Evolutionary conservation across 2,113 vertebrate species (phyloP).

Genomic region (Physeter macrocephalus): DNA sequence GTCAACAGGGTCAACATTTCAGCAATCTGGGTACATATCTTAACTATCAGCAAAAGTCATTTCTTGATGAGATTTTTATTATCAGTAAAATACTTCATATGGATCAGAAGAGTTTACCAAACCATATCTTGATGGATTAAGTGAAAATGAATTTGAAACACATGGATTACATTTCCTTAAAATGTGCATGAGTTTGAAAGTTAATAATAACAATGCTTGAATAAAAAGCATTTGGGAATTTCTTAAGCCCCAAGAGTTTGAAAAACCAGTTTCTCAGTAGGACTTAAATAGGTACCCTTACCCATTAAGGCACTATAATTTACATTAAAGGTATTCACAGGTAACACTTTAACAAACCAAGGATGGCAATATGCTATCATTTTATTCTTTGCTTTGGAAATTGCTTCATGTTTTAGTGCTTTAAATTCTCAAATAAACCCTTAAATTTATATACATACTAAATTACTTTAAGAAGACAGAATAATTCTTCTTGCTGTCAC

Average conservation of each 20-base stretch:
- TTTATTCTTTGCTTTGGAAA: slow-evolving; percentile 17
- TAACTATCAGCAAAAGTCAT: neutral
- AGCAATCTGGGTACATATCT: neutral
- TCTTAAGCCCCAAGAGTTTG: neutral
- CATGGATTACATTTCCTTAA: slow-evolving; percentile 42
- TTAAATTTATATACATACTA: neutral
- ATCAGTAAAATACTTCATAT: neutral
- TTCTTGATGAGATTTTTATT: slow-evolving; percentile 18
- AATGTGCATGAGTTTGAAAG: slow-evolving; percentile 39
- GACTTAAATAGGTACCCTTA: neutral
- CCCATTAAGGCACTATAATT: neutral
- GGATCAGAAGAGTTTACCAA: neutral
- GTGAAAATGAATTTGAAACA: slow-evolving; percentile 49
- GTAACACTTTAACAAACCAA: neutral
- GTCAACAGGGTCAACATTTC: neutral
- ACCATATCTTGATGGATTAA: neutral
- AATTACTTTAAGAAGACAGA: slow-evolving; percentile 25
- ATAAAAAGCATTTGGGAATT: slow-evolving; percentile 1
- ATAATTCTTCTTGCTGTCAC: neutral
- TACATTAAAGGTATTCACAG: neutral
- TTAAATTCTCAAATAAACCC: neutral
- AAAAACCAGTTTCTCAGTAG: neutral
- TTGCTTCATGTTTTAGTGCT: neutral
- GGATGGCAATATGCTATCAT: neutral
- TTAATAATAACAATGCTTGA: slow-evolving; percentile 4